These are phyloP conservation scores for Heteromurus nitidus DNA, from an alignment of 2,888 invertebrate species.

Conservation along the genomic window DNA sequence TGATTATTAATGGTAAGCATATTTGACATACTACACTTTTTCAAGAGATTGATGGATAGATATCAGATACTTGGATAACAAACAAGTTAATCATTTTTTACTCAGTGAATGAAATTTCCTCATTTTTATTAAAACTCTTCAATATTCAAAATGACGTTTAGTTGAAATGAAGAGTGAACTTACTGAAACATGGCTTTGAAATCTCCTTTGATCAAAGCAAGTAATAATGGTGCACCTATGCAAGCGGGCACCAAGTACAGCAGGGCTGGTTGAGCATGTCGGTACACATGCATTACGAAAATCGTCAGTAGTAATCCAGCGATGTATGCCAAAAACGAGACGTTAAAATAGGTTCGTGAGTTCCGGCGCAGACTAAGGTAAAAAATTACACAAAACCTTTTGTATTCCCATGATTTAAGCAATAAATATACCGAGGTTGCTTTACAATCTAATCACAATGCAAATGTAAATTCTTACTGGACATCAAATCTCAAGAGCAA, in stretches of 20 bases:
- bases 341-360: constrained; percentile 90
- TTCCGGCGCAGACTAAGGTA: constrained; percentile 84
- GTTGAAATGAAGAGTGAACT: constrained; percentile 76
- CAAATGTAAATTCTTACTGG: constrained; percentile 76
- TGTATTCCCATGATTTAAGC: no score
- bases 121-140: constrained; percentile 2
- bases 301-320: constrained; percentile 95
- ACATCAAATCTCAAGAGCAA: constrained; percentile 95
- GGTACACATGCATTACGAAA: constrained; percentile 97
- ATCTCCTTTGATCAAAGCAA: constrained; percentile 93
- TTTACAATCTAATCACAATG: not conserved
- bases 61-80: constrained; percentile 57
- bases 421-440: not conserved
- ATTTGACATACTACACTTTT: not conserved
- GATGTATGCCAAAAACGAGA: constrained; percentile 94
- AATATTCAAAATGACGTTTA: constrained; percentile 18
- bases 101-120: not conserved
- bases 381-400: no score
- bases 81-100: constrained; percentile 22
- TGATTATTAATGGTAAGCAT: no score
- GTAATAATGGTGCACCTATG: constrained; percentile 89
- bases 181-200: constrained; percentile 91
- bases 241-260: constrained; percentile 98
- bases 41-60: no score
- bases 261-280: constrained; percentile 98